Base-by-base conservation (phyloP, 2,113 vertebrate species). In the Orthonyx spaldingii region DNA sequence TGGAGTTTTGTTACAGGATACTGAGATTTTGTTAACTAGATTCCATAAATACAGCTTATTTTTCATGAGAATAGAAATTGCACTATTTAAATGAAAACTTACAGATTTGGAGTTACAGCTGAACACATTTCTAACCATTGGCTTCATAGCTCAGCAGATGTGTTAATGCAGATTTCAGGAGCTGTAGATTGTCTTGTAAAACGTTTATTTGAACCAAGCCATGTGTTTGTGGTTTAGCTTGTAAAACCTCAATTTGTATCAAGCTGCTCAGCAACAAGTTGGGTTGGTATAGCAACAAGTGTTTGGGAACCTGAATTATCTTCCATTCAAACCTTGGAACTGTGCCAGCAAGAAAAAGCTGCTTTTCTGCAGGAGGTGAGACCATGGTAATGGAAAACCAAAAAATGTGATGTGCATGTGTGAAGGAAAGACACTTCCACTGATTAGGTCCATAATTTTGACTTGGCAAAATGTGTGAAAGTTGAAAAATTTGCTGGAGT, bases 321-420 rank as follows among this genome's bases (percentile, higher is more conserved):
- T 83, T 76, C n/a, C 30, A 39, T 42, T 90, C 42, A 71, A 90
- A 71, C 42, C 32, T 61, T 68, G 49, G 26, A 79, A 30, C 26
- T 37, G 11, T 10, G 33, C 13, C 4, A 7, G 39, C 0, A 0
- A 57, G 33, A 71, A 74, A 84, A 92, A 53, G 13, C 41, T 37
- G 37, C 15, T 83, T 78, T 88, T 61, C 75, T 46, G n/a, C n/a
- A 33, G 39, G 17, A 57, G 3, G 14, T 70, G 57, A 75, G 23
- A n/a, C 20, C 16, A 15, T 2, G 7, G 22, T 37, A 59, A 79
- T 23, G 23, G 23, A 80, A 86, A 89, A 63, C 1, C 10, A 57
- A 46, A 60, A 59, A 11, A 11, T 1, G 0, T 24, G 13, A 27
- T 35, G 8, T 49, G 9, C 7, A 1, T 18, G 1, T 42, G 8